Evolutionary conservation across 1,140 invertebrate species (phyloP), one percentile per base, ranked within the genome.

Genomic region (Mamestra configurata): DNA sequence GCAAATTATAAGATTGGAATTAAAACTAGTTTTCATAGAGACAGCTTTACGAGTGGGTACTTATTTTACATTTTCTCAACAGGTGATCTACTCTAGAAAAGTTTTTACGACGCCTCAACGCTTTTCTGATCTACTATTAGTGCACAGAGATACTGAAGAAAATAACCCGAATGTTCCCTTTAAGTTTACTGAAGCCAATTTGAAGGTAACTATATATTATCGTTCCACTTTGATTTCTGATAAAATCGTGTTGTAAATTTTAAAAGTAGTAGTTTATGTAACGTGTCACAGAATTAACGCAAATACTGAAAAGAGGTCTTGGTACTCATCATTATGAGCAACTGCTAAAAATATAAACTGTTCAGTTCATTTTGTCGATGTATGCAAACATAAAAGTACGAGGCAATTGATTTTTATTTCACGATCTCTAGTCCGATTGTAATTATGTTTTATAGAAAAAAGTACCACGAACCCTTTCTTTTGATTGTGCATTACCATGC

Each of bases 101-200:
- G 4, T 80, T 57, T 80, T 83, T 15, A 86, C 82, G 18, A 83
- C 91, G 46, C 75, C 71, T 15, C 76, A 22, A 20, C 72, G 87
- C 31, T 51, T 77, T 6, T 89, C 88, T 46, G 89, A 92, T 57
- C 91, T 90, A 6, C 71, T 92, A 27, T 66, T 84, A 68, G 91
- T 92, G 6, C 93, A 94, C 71, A 87, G 92, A 83, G 92, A 94
- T 72, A 88, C 66, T 35, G 40, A 55, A 11, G 89, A 92, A 43
- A 94, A 94, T 78, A 89, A 94, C 76, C 73, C 87, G 0, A 31
- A 40, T 0, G 91, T 87, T 10, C 91, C 91, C 4, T 93, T 94
- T 84, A 87, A 92, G 43, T 94, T 93, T 79, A 88, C 89, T 31
- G 88, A 92, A 75, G 89, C 89, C 35, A 94, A 93, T 80, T 83